Evolutionary conservation across 2,113 vertebrate genomes (phyloP).

Genomic region (Coreoperca whiteheadi): DNA sequence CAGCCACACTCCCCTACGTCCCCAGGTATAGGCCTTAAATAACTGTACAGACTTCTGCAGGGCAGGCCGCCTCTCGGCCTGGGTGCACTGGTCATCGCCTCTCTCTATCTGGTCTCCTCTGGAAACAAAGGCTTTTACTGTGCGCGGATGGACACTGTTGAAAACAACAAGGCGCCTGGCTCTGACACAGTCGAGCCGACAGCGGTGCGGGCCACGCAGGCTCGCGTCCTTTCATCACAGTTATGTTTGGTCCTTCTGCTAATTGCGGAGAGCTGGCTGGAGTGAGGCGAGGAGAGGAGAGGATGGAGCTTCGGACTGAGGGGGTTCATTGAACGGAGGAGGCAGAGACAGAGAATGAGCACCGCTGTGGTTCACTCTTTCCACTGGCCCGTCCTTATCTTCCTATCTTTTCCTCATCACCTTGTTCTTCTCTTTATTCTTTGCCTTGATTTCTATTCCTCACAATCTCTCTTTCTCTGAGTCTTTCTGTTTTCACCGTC

Average conservation of each 20-base stretch:
- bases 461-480: neutral
- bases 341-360: constrained; percentile 7
- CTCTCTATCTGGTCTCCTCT: constrained; percentile 27
- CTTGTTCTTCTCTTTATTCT: neutral
- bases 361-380: neutral
- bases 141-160: constrained; percentile 3
- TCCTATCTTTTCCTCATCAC: neutral
- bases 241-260: constrained; percentile 47
- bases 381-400: neutral
- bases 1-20: neutral
- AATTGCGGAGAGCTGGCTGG: constrained; percentile 65
- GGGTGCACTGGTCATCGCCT: constrained; percentile 24
- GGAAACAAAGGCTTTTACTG: constrained; percentile 62
- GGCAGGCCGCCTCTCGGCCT: constrained; percentile 21
- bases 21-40: neutral
- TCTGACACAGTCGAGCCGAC: constrained; percentile 44
- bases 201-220: constrained; percentile 54
- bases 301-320: constrained; percentile 41
- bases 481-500: neutral
- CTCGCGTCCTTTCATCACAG: constrained; percentile 65
- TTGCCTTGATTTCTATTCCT: neutral
- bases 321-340: constrained; percentile 59
- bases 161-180: constrained; percentile 55
- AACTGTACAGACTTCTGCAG: neutral
- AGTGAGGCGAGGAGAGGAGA: constrained; percentile 35